phyloP scores from a whole-genome alignment of 2,113 vertebrate genomes.

The Condylura cristata region DNA sequence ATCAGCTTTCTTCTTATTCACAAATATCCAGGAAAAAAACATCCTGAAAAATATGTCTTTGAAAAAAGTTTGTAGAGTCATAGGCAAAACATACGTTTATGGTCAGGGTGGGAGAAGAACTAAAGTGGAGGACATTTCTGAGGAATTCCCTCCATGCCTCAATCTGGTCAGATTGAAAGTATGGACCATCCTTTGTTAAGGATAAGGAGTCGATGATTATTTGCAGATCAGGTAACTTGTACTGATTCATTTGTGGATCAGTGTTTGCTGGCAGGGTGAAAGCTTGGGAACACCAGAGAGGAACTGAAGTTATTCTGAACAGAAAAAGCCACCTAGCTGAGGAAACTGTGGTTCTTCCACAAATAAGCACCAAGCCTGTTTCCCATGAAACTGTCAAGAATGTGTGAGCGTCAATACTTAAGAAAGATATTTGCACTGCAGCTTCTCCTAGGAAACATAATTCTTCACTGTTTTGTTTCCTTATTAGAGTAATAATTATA shows the following conservation, averaged over 20 bases:
- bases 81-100: not conserved
- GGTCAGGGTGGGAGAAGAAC: not conserved
- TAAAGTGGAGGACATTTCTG: constrained; percentile 33
- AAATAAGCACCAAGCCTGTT: constrained; percentile 22
- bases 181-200: constrained; percentile 72
- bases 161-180: constrained; percentile 69
- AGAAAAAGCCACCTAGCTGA: constrained; percentile 19
- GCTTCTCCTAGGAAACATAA: not conserved
- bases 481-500: not conserved
- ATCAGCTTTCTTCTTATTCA: not conserved
- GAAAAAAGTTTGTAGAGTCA: not conserved
- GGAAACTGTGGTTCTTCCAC: constrained; percentile 41
- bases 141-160: not conserved
- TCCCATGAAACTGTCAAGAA: not conserved
- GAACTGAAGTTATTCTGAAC: constrained; percentile 56
- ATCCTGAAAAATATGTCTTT: not conserved
- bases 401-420: constrained; percentile 9
- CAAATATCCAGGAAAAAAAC: not conserved
- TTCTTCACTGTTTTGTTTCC: not conserved
- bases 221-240: constrained; percentile 81
- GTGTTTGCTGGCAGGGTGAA: not conserved
- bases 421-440: not conserved
- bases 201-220: constrained; percentile 79
- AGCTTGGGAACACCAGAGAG: not conserved
- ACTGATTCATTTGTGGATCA: constrained; percentile 51